These are phyloP conservation scores for Apteryx owenii DNA, from an alignment of 2,113 vertebrate genomes.

Conservation along the genomic window DNA sequence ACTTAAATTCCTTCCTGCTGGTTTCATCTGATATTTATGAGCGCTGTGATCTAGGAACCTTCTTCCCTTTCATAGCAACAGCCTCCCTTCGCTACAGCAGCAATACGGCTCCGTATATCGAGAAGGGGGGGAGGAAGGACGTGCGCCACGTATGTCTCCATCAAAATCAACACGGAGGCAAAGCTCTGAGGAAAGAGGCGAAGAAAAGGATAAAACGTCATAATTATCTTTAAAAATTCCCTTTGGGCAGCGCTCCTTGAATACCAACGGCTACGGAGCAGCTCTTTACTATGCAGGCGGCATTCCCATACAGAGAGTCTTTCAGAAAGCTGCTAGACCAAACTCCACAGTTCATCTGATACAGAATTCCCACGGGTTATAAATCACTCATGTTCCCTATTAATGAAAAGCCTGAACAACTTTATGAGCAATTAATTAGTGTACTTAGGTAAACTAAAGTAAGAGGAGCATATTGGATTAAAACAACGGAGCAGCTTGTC, in stretches of 20 bases:
- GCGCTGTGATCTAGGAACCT: constrained; percentile 21
- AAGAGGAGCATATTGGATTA: not conserved
- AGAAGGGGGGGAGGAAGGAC: not conserved
- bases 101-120: not conserved
- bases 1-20: constrained; percentile 59
- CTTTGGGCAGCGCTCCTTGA: not conserved
- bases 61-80: not conserved
- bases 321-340: not conserved
- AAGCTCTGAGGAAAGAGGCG: not conserved
- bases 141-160: accelerated
- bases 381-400: not conserved
- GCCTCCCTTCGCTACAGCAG: constrained; percentile 1
- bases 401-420: not conserved
- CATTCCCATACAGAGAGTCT: not conserved
- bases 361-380: accelerated
- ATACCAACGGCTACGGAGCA: not conserved
- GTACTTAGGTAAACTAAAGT: not conserved
- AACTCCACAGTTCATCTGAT: not conserved
- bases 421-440: constrained; percentile 15
- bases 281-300: not conserved
- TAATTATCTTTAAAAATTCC: not conserved
- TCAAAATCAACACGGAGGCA: not conserved
- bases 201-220: not conserved
- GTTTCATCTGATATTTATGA: constrained; percentile 66
- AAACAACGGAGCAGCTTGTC: not conserved